phyloP scores from a whole-genome alignment of 2,113 vertebrate species.

The Fulmarus glacialis region DNA sequence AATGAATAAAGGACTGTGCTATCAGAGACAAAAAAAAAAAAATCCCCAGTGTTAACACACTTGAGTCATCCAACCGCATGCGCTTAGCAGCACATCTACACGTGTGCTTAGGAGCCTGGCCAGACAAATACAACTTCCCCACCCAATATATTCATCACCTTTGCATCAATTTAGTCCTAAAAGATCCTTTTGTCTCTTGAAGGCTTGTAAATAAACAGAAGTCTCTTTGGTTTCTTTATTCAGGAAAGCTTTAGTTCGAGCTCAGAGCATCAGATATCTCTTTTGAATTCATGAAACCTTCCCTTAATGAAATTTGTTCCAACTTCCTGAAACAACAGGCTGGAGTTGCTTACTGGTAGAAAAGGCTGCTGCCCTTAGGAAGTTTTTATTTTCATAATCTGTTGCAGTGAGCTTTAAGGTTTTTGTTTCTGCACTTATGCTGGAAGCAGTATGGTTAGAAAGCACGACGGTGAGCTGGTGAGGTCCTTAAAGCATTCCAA shows the following conservation, averaged over 20 bases:
- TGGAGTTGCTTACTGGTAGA: not conserved
- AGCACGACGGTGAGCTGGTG: not conserved
- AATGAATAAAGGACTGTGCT: not conserved
- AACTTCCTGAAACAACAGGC: not conserved
- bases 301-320: constrained; percentile 9
- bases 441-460: not conserved
- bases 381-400: not conserved
- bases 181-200: not conserved
- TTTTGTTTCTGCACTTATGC: not conserved
- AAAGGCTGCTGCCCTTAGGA: not conserved
- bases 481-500: not conserved
- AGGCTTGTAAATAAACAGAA: constrained; percentile 32
- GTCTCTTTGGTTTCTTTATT: constrained; percentile 21
- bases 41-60: not conserved
- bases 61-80: accelerated
- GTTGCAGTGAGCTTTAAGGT: not conserved
- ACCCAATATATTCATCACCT: not conserved
- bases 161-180: constrained; percentile 2
- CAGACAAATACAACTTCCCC: not conserved
- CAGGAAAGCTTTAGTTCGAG: not conserved
- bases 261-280: not conserved
- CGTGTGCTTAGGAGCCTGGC: not conserved
- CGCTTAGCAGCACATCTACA: not conserved
- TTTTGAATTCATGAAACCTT: not conserved
- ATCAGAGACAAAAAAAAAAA: accelerated